Percentiles rank a stretch among this genome's conserved stretches.
Evolutionary conservation across 1,140 invertebrate species (phyloP).

Genomic region (Grapholita molesta): DNA sequence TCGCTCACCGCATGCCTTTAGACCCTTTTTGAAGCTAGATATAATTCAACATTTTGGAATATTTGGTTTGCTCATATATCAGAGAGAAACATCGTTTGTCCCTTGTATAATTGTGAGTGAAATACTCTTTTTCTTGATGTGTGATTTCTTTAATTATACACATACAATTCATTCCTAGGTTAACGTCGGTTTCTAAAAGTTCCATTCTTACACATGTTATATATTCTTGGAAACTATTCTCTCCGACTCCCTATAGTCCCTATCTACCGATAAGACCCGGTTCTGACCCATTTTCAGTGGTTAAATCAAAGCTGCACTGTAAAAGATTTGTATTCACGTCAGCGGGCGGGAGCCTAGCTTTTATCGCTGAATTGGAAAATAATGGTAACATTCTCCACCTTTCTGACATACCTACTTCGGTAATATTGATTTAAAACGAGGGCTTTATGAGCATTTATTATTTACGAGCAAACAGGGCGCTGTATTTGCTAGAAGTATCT

Average conservation of each 20-base stretch:
- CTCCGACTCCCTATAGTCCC: too few species aligned
- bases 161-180: too few species aligned
- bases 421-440: background rate
- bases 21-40: too few species aligned
- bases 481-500: background rate
- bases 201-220: background rate
- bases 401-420: background rate
- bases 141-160: too few species aligned
- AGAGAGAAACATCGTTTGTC: too few species aligned
- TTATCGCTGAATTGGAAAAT: background rate
- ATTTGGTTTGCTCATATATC: too few species aligned
- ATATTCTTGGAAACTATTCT: background rate
- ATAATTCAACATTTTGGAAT: too few species aligned
- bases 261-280: background rate
- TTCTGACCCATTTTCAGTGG: background rate
- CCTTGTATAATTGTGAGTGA: too few species aligned
- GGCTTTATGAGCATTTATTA: background rate
- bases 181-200: too few species aligned
- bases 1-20: too few species aligned
- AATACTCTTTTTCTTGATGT: too few species aligned
- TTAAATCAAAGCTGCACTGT: background rate
- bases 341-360: background rate
- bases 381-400: background rate
- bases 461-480: background rate
- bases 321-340: background rate